Conservation (phyloP, 2,797 vertebrate genomes). For the Anguilla anguilla region DNA sequence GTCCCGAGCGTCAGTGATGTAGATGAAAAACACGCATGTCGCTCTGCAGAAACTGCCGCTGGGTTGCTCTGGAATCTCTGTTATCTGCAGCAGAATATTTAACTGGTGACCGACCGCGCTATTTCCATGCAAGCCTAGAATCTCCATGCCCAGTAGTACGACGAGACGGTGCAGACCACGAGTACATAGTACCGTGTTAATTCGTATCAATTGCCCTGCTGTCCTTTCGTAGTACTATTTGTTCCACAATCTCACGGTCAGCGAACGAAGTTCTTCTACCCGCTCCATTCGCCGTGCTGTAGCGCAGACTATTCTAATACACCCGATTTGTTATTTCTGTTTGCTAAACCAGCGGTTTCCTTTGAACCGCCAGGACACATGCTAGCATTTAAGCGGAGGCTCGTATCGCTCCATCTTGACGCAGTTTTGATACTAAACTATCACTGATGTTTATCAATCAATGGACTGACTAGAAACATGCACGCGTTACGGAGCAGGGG, state of each 20-base stretch:
- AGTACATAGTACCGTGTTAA: neutral
- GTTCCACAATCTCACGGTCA: neutral
- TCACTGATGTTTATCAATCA: neutral
- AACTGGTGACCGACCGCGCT: conserved; percentile 13
- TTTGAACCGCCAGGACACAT: neutral
- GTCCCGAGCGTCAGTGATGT: neutral
- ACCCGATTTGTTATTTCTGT: neutral
- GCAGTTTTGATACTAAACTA: neutral
- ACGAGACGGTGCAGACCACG: neutral
- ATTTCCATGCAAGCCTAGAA: neutral
- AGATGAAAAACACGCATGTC: neutral
- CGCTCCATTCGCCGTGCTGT: neutral
- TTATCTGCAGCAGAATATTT: conserved; percentile 22
- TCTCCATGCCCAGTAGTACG: neutral
- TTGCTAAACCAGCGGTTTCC: neutral
- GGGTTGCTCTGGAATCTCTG: neutral
- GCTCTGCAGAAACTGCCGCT: conserved; percentile 1
- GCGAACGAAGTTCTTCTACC: neutral
- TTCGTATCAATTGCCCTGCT: neutral
- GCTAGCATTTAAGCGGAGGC: neutral
- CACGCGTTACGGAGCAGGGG: neutral
- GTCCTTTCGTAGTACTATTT: neutral
- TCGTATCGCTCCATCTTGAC: neutral
- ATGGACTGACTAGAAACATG: neutral
- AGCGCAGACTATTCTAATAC: neutral